Base-by-base conservation (phyloP, 2,113 vertebrate genomes). In the Equus quagga region DNA sequence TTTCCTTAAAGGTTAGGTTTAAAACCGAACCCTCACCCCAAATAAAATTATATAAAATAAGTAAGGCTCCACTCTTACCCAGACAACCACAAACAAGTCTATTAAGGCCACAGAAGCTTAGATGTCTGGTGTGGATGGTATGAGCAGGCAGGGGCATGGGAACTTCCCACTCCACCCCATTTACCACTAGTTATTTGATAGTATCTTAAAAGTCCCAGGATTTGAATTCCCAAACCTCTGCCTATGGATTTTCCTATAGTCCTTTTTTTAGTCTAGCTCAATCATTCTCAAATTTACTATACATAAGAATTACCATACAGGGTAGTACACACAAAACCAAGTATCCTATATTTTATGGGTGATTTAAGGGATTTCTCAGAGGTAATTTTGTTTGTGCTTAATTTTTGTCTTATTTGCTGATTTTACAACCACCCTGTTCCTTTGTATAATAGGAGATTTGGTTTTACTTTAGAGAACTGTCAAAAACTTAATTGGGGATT, bases 371-470 rank as follows among this genome's bases (percentile, higher is more conserved):
- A 49, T 69, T 96, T 96, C 87, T 94, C 94, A 87, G 79, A 83
- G 62, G 41, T 83, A 51, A 87, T 95, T 83, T 87, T 11, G 1
- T 72, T 84, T 91, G 49, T 58, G 44, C 8, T 78, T 86, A 73
- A 87, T 79, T 96, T 97, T 94, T 85, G 31, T 89, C 69, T 80
- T 83, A 64, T 31, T 79, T 96, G 86, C 65, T 96, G n/a, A 81
- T 82, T 96, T 85, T 81, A 86, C 0, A 70, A 88, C 44, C 31
- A 64, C 13, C 17, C 60, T 78, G 26, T 54, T 80, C 46, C n/a
- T 92, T 78, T 96, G 56, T 49, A n/a, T 93, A 51, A 41, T 46
- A 31, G 67, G 44, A 54, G 8, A 78, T 69, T 81, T 96, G 56
- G 14, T 49, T 95, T 23, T 64, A 46, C 65, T 97, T n/a, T 36